Evolutionary conservation across 2,113 vertebrate species (phyloP), one percentile per base, ranked within the genome.

Genomic region (Tupaia chinensis): DNA sequence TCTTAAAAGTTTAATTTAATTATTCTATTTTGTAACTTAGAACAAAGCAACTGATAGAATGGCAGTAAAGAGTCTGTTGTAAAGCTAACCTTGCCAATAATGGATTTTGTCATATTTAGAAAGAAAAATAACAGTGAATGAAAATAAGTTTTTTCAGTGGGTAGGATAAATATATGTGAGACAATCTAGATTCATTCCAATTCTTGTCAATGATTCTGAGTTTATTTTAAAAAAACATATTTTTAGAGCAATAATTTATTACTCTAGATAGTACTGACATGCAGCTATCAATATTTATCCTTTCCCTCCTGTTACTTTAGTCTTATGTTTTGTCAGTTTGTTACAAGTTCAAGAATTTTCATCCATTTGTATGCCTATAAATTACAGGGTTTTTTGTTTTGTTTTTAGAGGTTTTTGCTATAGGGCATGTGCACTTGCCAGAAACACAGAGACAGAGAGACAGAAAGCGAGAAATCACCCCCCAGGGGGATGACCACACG

Each of bases 61-160:
- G 63, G 74, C 74, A 96, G 73, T 84, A 83, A 95, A 76, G 19
- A 14, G 17, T 84, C 90, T 56, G 77, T 54, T 83, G 53, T 90
- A 87, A 96, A 95, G 32, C 13, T 54, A 90, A 56, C 7, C 7
- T 97, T 80, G 84, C 44, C 22, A 84, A 61, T 80, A 96, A 69
- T 85, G 63, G 77, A 95, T 96, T 95, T 95, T 94, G 78, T 95
- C 23, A 91, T 95, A 96, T 93, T 91, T 93, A 63, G 80, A 89
- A 97, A 96, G 78, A 95, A 93, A 94, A 94, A 91, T 95, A 94
- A 74, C 32, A 89, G 66, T 44, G 60, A 87, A 81, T 94, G 20
- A 81, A 87, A 82, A 80, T 72, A 19, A 87, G 27, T 78, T 84
- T 84, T 89, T 87, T 54, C 32, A 93, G 23, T 84, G 20, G 56